phyloP scores from a whole-genome alignment of 2,797 vertebrate genomes.

The Holocentrus rufus region DNA sequence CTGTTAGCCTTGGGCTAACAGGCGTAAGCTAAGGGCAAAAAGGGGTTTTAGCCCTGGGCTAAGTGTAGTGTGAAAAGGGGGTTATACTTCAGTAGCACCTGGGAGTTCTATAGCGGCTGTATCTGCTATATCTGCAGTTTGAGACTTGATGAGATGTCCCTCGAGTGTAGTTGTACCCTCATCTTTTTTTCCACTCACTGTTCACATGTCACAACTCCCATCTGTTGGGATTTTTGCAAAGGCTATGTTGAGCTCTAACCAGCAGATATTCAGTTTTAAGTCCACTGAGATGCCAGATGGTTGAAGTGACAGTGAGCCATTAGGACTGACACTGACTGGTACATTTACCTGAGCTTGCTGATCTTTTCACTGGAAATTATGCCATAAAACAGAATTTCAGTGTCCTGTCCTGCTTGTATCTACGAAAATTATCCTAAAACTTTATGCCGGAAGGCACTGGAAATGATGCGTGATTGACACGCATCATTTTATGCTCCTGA shows the following conservation, averaged over 20 bases:
- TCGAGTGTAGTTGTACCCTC: not conserved
- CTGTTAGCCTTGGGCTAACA: no score
- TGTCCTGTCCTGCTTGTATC: not conserved
- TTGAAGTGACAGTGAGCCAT: conserved; percentile 30
- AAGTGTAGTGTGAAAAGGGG: no score
- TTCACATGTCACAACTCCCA: conserved; percentile 42
- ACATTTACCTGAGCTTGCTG: conserved; percentile 4
- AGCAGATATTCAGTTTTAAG: conserved; percentile 32
- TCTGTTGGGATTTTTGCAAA: conserved; percentile 39
- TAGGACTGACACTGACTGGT: conserved; percentile 19
- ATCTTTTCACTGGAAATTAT: not conserved
- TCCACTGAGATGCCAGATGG: conserved; percentile 54
- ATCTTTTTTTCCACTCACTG: conserved; percentile 13
- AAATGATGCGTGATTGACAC: conserved; percentile 31
- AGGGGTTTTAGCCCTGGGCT: no score
- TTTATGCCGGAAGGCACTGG: conserved; percentile 15
- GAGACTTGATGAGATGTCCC: conserved; percentile 27
- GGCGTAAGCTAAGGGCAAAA: no score
- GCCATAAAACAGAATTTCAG: conserved; percentile 1
- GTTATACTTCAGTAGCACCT: not conserved
- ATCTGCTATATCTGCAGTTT: not conserved
- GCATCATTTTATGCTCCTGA: not conserved
- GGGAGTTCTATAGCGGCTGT: not conserved
- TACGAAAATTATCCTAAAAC: not conserved
- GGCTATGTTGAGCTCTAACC: conserved; percentile 29